Percentiles rank a stretch among this genome's conserved stretches.
Evolutionary conservation across 2,797 vertebrate species (phyloP).

Genomic region (Pitangus sulphuratus): DNA sequence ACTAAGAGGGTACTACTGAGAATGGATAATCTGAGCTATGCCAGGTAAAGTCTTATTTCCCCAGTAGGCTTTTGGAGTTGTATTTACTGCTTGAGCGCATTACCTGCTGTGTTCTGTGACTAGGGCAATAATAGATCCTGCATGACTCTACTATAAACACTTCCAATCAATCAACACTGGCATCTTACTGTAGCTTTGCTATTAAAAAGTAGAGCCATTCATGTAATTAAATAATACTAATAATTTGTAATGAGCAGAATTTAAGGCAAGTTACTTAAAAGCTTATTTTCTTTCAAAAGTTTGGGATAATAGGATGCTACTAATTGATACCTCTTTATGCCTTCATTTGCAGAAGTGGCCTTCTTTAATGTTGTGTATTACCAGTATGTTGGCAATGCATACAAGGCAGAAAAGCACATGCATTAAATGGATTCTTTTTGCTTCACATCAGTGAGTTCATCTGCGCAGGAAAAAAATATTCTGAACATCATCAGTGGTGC

Average conservation of each 20-base stretch:
- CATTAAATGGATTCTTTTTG: not conserved
- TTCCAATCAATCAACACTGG: not conserved
- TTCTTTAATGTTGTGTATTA: not conserved
- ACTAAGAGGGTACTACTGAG: not conserved
- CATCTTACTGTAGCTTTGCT: not conserved
- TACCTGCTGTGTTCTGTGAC: not conserved
- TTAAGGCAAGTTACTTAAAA: not conserved
- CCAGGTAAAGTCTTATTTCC: not conserved
- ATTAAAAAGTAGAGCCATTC: not conserved
- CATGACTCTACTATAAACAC: not conserved
- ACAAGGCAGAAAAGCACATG: not conserved
- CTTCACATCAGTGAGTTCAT: not conserved
- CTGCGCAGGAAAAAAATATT: not conserved
- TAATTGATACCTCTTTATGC: not conserved
- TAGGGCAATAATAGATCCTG: not conserved
- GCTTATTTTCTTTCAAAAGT: not conserved
- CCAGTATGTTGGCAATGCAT: not conserved
- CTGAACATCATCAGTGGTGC: not conserved
- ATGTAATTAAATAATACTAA: not conserved
- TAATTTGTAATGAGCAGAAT: not conserved
- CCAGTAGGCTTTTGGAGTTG: not conserved
- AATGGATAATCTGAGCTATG: not conserved
- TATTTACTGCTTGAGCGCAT: not conserved
- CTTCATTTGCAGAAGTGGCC: not conserved
- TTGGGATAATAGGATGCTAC: not conserved